phyloP scores from a whole-genome alignment of 2,797 vertebrate genomes.

The Geotrypetes seraphini region DNA sequence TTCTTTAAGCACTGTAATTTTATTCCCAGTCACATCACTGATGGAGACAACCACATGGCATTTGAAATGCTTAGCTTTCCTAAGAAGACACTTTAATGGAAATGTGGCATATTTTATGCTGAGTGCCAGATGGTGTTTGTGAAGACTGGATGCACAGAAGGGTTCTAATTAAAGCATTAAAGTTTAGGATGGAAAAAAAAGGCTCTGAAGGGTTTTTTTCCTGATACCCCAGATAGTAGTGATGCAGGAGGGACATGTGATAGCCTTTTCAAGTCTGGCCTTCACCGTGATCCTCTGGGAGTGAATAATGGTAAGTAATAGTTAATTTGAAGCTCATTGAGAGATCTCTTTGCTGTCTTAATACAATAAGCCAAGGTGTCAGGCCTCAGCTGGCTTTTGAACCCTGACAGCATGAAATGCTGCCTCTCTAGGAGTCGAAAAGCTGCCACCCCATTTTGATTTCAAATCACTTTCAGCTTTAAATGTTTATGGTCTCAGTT shows the following conservation, averaged over 20 bases:
- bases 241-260: constrained; percentile 20
- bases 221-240: constrained; percentile 7
- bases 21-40: constrained; percentile 5
- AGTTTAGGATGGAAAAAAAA: constrained; percentile 40
- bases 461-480: no score
- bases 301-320: constrained; percentile 42
- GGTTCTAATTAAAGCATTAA: constrained; percentile 59
- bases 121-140: constrained; percentile 53
- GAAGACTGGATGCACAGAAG: constrained; percentile 39
- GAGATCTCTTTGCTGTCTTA: constrained; percentile 45
- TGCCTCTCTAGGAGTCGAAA: constrained; percentile 12
- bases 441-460: constrained; percentile 34
- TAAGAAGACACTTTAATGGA: constrained; percentile 34
- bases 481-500: no score
- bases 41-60: constrained; percentile 11
- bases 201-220: constrained; percentile 34
- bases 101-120: constrained; percentile 24
- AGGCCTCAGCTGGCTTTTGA: constrained; percentile 48
- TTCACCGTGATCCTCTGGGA: constrained; percentile 44
- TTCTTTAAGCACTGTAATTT: constrained; percentile 8
- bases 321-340: constrained; percentile 62
- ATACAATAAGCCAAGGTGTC: constrained; percentile 45
- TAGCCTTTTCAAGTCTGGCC: constrained; percentile 19
- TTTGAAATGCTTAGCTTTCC: constrained; percentile 24
- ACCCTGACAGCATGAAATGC: constrained; percentile 28